Conservation (phyloP, 1,140 invertebrate genomes). For the Wiebesia pumilae region DNA sequence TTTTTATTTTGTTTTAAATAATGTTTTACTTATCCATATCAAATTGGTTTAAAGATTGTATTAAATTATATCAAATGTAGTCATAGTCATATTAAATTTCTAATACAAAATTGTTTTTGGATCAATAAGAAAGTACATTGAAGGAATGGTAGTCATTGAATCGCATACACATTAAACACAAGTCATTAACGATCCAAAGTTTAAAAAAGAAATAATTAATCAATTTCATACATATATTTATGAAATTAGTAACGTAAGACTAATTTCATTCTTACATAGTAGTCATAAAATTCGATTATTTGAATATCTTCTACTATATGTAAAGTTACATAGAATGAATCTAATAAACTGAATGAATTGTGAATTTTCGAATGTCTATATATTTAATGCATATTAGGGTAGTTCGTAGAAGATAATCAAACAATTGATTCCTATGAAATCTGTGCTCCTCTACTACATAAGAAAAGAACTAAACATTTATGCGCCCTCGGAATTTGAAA, state of each 20-base stretch:
- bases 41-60: constrained; percentile 17
- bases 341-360: background rate
- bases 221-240: constrained; percentile 35
- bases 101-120: constrained; percentile 13
- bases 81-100: constrained; percentile 27
- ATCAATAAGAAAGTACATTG: constrained; percentile 22
- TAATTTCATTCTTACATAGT: constrained; percentile 6
- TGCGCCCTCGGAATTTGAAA: constrained; percentile 43
- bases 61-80: constrained; percentile 19
- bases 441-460: constrained; percentile 4
- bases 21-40: constrained; percentile 24
- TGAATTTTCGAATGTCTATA: background rate
- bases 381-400: background rate
- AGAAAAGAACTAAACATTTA: constrained; percentile 27
- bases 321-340: background rate
- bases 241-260: constrained; percentile 20
- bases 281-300: constrained; percentile 6
- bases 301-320: background rate
- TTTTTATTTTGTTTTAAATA: constrained; percentile 37
- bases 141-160: constrained; percentile 25
- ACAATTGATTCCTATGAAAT: background rate
- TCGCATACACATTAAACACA: constrained; percentile 30
- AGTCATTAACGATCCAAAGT: constrained; percentile 10
- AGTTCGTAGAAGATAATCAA: background rate
- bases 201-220: constrained; percentile 21